Evolutionary conservation across 1,140 invertebrate species (phyloP).

Genomic region (Odontomachus brunneus): DNA sequence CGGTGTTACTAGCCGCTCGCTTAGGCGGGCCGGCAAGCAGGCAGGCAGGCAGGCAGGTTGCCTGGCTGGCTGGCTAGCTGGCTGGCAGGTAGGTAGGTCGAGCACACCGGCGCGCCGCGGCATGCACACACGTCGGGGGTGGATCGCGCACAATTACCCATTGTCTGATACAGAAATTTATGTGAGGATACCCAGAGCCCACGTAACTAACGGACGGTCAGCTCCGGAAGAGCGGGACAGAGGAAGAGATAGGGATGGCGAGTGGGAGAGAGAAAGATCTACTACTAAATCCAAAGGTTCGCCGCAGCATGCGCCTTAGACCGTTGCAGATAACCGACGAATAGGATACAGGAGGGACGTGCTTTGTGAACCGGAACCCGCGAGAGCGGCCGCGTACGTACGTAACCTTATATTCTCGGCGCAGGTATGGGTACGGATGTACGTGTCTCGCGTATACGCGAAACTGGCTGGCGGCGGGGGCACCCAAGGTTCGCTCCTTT

Average conservation of each 20-base stretch:
- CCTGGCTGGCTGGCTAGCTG: slow-evolving; percentile 32
- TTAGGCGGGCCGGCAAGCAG: slow-evolving; percentile 6
- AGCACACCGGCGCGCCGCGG: slow-evolving; percentile 33
- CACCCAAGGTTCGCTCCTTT: slow-evolving; percentile 3
- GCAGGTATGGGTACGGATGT: slow-evolving; percentile 6
- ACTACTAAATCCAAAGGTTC: slow-evolving; percentile 81
- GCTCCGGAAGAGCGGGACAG: slow-evolving; percentile 41
- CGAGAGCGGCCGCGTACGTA: slow-evolving; percentile 64
- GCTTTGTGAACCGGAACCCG: slow-evolving; percentile 83
- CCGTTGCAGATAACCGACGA: slow-evolving; percentile 79
- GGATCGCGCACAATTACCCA: slow-evolving; percentile 85
- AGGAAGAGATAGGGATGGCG: slow-evolving; percentile 17
- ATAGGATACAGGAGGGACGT: slow-evolving; percentile 74
- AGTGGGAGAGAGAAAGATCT: slow-evolving; percentile 69
- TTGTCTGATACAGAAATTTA: slow-evolving; percentile 86
- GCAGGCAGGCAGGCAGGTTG: too few relatives aligned
- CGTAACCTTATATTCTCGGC: slow-evolving; percentile 55
- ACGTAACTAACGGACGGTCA: slow-evolving; percentile 82
- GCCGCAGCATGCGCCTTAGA: slow-evolving; percentile 80
- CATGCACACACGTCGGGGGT: slow-evolving; percentile 67
- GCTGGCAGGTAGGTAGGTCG: slow-evolving; percentile 64
- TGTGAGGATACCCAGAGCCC: slow-evolving; percentile 81
- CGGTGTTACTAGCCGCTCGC: slow-evolving; percentile 7
- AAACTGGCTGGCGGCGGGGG: background rate
- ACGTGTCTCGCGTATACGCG: slow-evolving; percentile 20